phyloP scores from a whole-genome alignment of 2,113 vertebrate species.

The Rhabdornis inornatus region DNA sequence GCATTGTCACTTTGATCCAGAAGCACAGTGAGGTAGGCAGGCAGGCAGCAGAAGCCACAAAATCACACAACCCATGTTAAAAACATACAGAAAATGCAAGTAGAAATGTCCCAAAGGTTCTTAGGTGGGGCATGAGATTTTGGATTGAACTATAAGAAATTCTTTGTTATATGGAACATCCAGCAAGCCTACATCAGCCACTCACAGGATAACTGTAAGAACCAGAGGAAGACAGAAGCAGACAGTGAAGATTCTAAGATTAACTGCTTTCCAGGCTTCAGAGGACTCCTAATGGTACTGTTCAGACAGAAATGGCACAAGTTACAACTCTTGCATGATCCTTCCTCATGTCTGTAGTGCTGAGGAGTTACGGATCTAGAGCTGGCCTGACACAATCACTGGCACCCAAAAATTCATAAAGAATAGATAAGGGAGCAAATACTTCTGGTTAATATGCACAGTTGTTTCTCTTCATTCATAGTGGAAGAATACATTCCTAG shows the following conservation, averaged over 20 bases:
- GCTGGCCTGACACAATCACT: not conserved
- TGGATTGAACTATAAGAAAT: not conserved
- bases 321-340: not conserved
- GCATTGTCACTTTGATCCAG: not conserved
- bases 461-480: not conserved
- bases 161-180: not conserved
- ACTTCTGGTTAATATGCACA: not conserved
- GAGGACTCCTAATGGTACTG: not conserved
- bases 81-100: not conserved
- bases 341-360: not conserved
- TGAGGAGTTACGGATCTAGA: not conserved
- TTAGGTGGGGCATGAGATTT: not conserved
- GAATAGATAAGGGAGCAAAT: not conserved
- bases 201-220: not conserved
- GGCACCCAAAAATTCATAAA: not conserved
- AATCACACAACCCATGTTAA: not conserved
- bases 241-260: not conserved
- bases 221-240: not conserved
- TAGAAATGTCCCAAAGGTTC: not conserved
- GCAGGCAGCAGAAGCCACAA: not conserved
- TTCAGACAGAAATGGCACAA: not conserved
- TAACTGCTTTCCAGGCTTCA: constrained; percentile 8
- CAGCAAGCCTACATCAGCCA: not conserved
- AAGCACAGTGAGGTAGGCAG: not conserved
- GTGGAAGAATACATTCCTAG: not conserved